phyloP scores from a whole-genome alignment of 2,888 invertebrate genomes.

The Philopedon plagiatum region DNA sequence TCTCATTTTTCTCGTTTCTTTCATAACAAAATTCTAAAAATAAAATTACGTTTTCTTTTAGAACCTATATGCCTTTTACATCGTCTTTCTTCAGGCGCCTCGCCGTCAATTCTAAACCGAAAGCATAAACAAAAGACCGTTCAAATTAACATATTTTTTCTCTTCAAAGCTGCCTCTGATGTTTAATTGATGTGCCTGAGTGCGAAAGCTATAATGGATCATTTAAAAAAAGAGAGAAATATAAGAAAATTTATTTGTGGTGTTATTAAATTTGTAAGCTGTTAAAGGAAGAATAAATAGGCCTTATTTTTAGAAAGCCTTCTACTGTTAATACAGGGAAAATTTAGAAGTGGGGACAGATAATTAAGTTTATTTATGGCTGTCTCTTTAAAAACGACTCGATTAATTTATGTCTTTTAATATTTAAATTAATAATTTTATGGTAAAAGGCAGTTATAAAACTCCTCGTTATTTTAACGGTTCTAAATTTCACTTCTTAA shows the following conservation, averaged over 20 bases:
- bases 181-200: background rate
- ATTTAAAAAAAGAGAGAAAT: background rate
- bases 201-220: background rate
- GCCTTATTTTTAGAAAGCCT: background rate
- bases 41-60: background rate
- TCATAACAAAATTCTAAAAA: no score
- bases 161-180: constrained; percentile 6
- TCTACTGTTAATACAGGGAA: background rate
- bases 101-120: background rate
- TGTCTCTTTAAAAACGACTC: background rate
- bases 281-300: background rate
- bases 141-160: background rate
- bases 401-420: background rate
- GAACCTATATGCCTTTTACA: background rate
- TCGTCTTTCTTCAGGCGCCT: background rate
- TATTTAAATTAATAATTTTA: background rate
- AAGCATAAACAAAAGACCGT: constrained; percentile 4
- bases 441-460: background rate
- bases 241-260: background rate
- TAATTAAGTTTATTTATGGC: background rate
- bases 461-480: background rate
- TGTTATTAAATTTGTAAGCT: background rate
- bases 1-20: no score
- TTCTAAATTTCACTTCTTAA: no score
- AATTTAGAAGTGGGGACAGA: background rate